A percentile compares a stretch with the other conserved stretches of the same genome.
phyloP scores from a whole-genome alignment of 2,113 vertebrate species.

The Conger conger region DNA sequence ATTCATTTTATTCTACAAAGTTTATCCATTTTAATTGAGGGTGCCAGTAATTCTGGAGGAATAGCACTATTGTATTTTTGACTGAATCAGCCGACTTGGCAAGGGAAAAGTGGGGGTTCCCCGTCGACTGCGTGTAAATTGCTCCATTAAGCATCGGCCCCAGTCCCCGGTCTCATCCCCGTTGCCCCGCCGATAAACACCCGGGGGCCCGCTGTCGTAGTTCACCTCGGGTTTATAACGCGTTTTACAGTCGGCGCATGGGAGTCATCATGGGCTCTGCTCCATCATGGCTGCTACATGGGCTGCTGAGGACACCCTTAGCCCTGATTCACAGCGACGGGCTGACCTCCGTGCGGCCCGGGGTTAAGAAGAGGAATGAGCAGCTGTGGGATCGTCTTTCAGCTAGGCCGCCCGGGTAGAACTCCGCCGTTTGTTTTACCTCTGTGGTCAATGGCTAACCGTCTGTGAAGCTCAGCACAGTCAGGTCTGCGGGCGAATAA shows the following conservation, averaged over 20 bases:
- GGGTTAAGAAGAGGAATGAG: conserved; percentile 46
- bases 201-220: conserved; percentile 30
- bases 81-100: conserved; percentile 23
- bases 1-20: too few relatives aligned
- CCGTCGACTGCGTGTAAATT: conserved; percentile 38
- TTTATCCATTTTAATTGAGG: too few relatives aligned
- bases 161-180: conserved; percentile 17
- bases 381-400: conserved; percentile 32
- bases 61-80: neutral
- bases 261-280: conserved; percentile 9
- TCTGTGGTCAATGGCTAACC: conserved; percentile 38
- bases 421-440: conserved; percentile 43
- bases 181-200: conserved; percentile 46
- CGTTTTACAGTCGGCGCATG: conserved; percentile 34
- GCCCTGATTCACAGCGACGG: conserved; percentile 27
- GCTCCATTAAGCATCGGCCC: conserved; percentile 35
- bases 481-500: conserved; percentile 20
- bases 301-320: conserved; percentile 22
- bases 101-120: conserved; percentile 12
- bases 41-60: too few relatives aligned
- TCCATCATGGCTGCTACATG: conserved; percentile 24
- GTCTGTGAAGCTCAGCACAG: conserved; percentile 40
- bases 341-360: conserved; percentile 43
- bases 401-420: conserved; percentile 25
- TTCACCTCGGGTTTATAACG: conserved; percentile 36